Conservation (phyloP, 2,797 vertebrate genomes). For the Gobionotothen gibberifrons region DNA sequence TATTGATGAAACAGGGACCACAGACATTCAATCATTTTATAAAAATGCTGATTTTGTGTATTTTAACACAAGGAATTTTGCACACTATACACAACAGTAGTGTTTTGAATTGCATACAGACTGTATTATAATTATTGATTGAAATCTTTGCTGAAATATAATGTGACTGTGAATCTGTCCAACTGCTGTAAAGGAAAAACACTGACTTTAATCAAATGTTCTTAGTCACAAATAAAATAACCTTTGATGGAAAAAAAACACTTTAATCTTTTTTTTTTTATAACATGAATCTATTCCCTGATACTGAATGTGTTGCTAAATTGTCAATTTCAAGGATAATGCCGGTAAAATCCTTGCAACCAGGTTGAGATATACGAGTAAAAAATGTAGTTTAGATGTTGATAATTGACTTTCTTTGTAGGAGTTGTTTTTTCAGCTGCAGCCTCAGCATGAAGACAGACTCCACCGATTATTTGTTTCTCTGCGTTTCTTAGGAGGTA, state of each 20-base stretch:
- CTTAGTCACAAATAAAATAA: constrained; percentile 67
- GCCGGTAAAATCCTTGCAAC: not conserved
- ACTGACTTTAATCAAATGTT: constrained; percentile 36
- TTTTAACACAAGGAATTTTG: not conserved
- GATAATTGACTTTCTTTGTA: no score
- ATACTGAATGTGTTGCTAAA: not conserved
- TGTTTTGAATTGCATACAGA: constrained; percentile 10
- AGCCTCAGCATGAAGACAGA: constrained; percentile 5
- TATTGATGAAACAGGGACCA: constrained; percentile 10
- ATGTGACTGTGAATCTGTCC: constrained; percentile 53
- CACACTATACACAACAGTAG: not conserved
- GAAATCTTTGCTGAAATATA: constrained; percentile 33
- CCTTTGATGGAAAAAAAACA: constrained; percentile 10
- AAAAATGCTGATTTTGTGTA: not conserved
- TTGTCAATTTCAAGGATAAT: not conserved
- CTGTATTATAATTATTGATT: constrained; percentile 28
- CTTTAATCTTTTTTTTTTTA: not conserved
- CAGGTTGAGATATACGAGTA: not conserved
- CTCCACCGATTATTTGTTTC: constrained; percentile 3
- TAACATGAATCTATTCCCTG: not conserved
- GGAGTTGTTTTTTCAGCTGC: constrained; percentile 55
- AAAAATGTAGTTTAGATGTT: not conserved
- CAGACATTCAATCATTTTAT: not conserved
- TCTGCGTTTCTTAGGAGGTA: constrained; percentile 8
- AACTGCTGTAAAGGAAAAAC: constrained; percentile 58